phyloP scores from a whole-genome alignment of 2,797 vertebrate genomes.

The Microctenopoma steveboyesi region DNA sequence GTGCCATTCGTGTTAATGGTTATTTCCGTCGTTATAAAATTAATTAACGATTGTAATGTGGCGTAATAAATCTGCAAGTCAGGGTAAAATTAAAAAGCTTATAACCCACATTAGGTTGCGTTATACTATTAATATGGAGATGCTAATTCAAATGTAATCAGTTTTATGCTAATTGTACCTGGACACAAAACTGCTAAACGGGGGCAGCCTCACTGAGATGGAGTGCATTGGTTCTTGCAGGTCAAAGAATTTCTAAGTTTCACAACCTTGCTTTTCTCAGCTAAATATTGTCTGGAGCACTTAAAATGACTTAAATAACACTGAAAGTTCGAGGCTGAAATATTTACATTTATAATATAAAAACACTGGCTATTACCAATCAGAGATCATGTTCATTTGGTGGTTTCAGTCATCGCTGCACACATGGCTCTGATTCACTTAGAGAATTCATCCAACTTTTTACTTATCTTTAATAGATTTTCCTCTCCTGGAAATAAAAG shows the following conservation, averaged over 20 bases:
- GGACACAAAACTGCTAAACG: too few species aligned
- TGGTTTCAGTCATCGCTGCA: slow-evolving; percentile 19
- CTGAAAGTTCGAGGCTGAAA: slow-evolving; percentile 3
- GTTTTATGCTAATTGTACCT: neutral
- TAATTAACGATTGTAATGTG: slow-evolving; percentile 1
- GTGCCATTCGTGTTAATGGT: neutral
- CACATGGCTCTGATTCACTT: neutral
- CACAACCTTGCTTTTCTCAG: too few species aligned
- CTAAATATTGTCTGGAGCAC: too few species aligned
- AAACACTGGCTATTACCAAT: slow-evolving; percentile 1
- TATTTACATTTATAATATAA: neutral
- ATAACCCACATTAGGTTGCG: neutral
- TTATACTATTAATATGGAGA: neutral
- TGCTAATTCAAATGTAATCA: neutral
- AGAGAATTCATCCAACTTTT: slow-evolving; percentile 9
- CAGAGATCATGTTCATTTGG: slow-evolving; percentile 35
- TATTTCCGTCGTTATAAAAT: slow-evolving; percentile 18
- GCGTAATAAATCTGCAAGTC: neutral
- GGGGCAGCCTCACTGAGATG: neutral
- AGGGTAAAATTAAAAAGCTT: neutral
- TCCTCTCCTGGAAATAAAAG: slow-evolving; percentile 21
- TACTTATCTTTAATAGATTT: slow-evolving; percentile 17
- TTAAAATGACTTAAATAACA: neutral
- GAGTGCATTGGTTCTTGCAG: neutral
- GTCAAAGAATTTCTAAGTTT: neutral